Evolutionary conservation across 2,888 invertebrate species (phyloP).

Genomic region (Baccha elongata): DNA sequence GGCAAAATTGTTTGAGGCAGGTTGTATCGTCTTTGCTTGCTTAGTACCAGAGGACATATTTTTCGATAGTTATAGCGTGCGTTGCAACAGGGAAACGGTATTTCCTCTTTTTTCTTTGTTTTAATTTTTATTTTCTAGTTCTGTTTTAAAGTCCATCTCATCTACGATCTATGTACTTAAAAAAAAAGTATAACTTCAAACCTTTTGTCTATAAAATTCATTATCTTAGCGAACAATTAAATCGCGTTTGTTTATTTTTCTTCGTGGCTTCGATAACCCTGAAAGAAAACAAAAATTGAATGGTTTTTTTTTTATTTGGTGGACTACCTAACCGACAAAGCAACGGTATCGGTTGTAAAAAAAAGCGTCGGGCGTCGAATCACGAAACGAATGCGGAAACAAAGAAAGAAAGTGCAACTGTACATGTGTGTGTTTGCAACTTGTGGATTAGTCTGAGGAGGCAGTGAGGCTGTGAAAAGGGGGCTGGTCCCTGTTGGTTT

Average conservation of each 20-base stretch:
- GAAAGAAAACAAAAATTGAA: background rate
- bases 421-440: slow-evolving; percentile 8
- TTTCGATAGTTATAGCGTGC: slow-evolving; percentile 23
- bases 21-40: slow-evolving; percentile 46
- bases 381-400: slow-evolving; percentile 26
- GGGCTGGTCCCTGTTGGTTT: background rate
- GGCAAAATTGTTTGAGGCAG: slow-evolving; percentile 42
- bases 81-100: slow-evolving; percentile 23
- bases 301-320: background rate
- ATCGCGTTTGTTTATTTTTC: background rate
- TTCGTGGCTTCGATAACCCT: background rate
- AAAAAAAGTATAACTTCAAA: background rate
- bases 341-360: background rate
- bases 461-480: background rate
- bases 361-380: background rate
- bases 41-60: slow-evolving; percentile 11
- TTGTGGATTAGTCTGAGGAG: slow-evolving; percentile 42
- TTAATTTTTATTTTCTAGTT: slow-evolving; percentile 22
- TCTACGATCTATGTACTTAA: background rate
- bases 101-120: slow-evolving; percentile 50
- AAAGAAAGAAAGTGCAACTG: slow-evolving; percentile 11
- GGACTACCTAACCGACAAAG: slow-evolving; percentile 18
- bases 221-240: background rate
- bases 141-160: background rate
- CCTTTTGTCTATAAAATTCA: background rate